Base-by-base conservation (phyloP, 2,113 vertebrate genomes). In the Amblyopsis rosae region DNA sequence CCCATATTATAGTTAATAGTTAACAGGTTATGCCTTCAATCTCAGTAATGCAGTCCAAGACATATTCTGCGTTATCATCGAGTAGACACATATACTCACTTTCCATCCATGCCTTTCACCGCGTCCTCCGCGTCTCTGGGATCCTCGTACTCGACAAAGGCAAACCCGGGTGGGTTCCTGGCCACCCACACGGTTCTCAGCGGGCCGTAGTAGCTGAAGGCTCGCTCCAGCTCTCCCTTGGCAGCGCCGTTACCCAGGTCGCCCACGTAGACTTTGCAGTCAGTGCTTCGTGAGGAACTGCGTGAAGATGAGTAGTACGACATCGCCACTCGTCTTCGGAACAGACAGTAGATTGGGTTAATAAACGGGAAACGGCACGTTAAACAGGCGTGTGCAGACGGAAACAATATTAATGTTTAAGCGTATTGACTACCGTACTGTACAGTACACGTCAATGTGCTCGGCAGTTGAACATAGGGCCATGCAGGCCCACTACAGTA, bases 51-150 rank as follows among this genome's bases (percentile, higher is more conserved):
- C 35, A 8, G 35, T 41, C 35, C 7, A 41, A 41, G 7, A 41
- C 35, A n/a, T 45, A 9, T 32, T 61, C 55, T 59, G 65, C 56
- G 62, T 66, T 46, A 69, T 16, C 10, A 8, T 12, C 12, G 19
- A 16, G 55, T 0, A 3, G 53, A 51, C 62, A 62, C 19, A 70
- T 58, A 6, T 7, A 92, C 92, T 91, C 65, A 94, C 93, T 94
- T 94, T 79, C 93, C 93, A 48, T 94, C 93, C 93, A 94, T 93
- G 64, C 93, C 93, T 70, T 94, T 93, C 50, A 93, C 92, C 15
- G 93, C 93, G 69, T 94, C 93, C 64, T 93, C 92, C 41, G 93
- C 93, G 49, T 94, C 93, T 74, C 93, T 88, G 54, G 93, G 75
- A 72, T 94, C 93, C 63, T 94, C 93, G 75, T 92, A 94, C 81